A percentile compares a stretch with the other conserved stretches of the same genome.
These are phyloP conservation scores for Cyprinodon diabolis DNA, from an alignment of 2,797 vertebrate genomes.

Conservation along the genomic window DNA sequence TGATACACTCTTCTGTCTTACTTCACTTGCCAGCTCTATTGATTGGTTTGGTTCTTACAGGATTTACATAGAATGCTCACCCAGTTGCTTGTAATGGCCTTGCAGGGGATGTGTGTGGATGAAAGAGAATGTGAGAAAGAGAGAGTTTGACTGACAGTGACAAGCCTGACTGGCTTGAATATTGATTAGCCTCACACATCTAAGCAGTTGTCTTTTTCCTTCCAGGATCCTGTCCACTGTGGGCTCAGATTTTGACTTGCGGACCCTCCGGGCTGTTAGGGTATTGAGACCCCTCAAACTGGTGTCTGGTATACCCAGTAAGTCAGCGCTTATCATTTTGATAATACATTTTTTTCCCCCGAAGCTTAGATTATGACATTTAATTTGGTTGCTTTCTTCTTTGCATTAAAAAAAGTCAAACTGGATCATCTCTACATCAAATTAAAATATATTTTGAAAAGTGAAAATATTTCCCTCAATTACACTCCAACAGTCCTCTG, in stretches of 20 bases:
- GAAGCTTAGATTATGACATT: not conserved
- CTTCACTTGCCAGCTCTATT: conserved; percentile 65
- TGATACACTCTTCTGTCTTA: conserved; percentile 52
- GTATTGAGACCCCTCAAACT: conserved; percentile 93
- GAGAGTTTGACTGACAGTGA: conserved; percentile 49
- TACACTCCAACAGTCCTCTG: not conserved
- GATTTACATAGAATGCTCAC: conserved; percentile 67
- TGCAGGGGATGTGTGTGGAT: conserved; percentile 24
- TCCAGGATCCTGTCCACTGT: conserved; percentile 91
- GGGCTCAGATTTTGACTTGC: conserved; percentile 92
- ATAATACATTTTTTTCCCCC: not conserved
- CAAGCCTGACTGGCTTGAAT: conserved; percentile 39
- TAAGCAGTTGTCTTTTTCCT: conserved; percentile 52
- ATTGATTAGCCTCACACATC: conserved; percentile 51
- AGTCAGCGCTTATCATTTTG: conserved; percentile 53
- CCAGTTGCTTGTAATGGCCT: conserved; percentile 52
- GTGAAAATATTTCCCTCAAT: not conserved
- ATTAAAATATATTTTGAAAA: not conserved
- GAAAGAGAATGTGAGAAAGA: conserved; percentile 14
- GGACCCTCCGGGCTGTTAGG: conserved; percentile 92
- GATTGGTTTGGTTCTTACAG: conserved; percentile 62
- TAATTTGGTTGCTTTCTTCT: not conserved
- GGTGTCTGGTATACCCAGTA: conserved; percentile 97
- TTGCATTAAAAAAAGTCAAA: not conserved
- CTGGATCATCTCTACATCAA: not conserved